Conservation (phyloP, 2,797 vertebrate genomes). For the Acipenser ruthenus region DNA sequence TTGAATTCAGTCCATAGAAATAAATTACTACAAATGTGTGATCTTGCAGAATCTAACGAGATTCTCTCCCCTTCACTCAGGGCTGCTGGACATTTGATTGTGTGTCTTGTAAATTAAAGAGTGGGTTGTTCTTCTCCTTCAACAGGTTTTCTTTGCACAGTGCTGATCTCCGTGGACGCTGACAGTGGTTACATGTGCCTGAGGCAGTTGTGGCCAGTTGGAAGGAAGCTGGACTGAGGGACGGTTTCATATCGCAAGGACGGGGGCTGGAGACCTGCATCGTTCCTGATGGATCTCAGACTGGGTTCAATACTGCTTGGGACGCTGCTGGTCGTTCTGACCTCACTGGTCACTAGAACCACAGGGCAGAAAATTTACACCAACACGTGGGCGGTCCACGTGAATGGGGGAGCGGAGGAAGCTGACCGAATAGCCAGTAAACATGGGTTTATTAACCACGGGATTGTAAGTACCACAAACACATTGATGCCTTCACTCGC, state of each 20-base stretch:
- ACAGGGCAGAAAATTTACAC: slow-evolving; percentile 72
- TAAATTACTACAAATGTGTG: too few relatives aligned
- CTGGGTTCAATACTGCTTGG: slow-evolving; percentile 64
- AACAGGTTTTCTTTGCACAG: slow-evolving; percentile 43
- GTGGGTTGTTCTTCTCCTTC: slow-evolving; percentile 14
- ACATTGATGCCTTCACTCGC: too few relatives aligned
- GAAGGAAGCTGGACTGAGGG: slow-evolving; percentile 41
- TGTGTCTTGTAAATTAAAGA: too few relatives aligned
- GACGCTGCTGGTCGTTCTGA: slow-evolving; percentile 59
- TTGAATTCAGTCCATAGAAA: too few relatives aligned
- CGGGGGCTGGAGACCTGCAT: slow-evolving; percentile 45
- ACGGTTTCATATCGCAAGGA: slow-evolving; percentile 41
- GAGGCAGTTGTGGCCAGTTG: slow-evolving; percentile 32
- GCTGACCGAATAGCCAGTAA: slow-evolving; percentile 73
- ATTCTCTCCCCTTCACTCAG: too few relatives aligned
- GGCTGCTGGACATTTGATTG: too few relatives aligned
- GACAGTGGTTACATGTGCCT: slow-evolving; percentile 38
- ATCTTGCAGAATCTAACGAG: too few relatives aligned
- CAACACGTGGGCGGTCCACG: slow-evolving; percentile 91
- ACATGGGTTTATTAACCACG: slow-evolving; percentile 84
- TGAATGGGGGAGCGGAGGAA: slow-evolving; percentile 67
- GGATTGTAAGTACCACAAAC: slow-evolving; percentile 64
- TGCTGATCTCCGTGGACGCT: slow-evolving; percentile 27
- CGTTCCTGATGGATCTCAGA: slow-evolving; percentile 68
- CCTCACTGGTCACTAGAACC: slow-evolving; percentile 52